phyloP scores from a whole-genome alignment of 2,113 vertebrate genomes.

The Oreotrochilus melanogaster region DNA sequence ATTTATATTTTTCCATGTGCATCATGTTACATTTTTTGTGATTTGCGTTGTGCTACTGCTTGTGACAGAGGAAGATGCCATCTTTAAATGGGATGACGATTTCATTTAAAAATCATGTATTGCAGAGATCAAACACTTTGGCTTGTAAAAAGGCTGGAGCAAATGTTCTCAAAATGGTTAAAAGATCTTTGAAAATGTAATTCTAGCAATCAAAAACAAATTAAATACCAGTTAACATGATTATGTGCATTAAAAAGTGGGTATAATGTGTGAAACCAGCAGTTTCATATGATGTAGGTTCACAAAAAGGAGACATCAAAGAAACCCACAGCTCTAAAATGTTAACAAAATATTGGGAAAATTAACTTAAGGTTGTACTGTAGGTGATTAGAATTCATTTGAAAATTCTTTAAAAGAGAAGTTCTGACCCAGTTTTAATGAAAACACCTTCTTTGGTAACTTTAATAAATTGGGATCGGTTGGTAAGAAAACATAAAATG shows the following conservation, averaged over 20 bases:
- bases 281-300: background rate
- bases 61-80: background rate
- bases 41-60: background rate
- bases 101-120: background rate
- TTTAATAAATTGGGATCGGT: slow-evolving; percentile 25
- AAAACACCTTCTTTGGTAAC: slow-evolving; percentile 1
- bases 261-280: slow-evolving; percentile 40
- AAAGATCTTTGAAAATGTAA: slow-evolving; percentile 55
- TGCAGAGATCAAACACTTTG: slow-evolving; percentile 13
- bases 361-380: background rate
- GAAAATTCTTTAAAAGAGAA: background rate
- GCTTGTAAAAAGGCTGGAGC: background rate
- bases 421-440: background rate
- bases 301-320: slow-evolving; percentile 42
- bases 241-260: slow-evolving; percentile 39
- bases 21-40: background rate
- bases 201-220: slow-evolving; percentile 45
- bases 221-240: slow-evolving; percentile 18
- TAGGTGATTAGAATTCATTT: slow-evolving; percentile 27
- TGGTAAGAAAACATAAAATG: slow-evolving; percentile 16
- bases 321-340: slow-evolving; percentile 29
- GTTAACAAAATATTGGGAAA: slow-evolving; percentile 22
- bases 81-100: background rate
- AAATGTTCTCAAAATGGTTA: slow-evolving; percentile 42
- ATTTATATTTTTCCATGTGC: background rate